Evolutionary conservation across 1,140 invertebrate genomes (phyloP).

Genomic region (Aphaenogaster floridana): DNA sequence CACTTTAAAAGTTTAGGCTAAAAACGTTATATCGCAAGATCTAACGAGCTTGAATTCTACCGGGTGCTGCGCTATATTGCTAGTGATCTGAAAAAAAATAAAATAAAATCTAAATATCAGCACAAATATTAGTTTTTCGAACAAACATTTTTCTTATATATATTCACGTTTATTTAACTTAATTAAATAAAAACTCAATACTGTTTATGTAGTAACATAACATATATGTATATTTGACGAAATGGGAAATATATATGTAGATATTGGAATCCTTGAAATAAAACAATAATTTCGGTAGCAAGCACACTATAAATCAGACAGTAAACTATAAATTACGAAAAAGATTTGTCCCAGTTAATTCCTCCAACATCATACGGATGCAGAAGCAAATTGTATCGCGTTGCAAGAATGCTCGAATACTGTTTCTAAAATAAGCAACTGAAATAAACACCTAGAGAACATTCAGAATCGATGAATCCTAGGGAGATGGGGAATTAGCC

Average conservation of each 20-base stretch:
- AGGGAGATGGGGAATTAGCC: constrained; percentile 22
- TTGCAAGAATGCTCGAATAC: neutral
- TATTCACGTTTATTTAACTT: neutral
- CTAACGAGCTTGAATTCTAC: constrained; percentile 10
- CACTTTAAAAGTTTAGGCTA: constrained; percentile 35
- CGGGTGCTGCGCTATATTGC: neutral
- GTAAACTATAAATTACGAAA: constrained; percentile 17
- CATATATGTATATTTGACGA: neutral
- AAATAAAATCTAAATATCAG: neutral
- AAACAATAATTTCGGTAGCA: constrained; percentile 7
- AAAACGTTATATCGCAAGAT: constrained; percentile 8
- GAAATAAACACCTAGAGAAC: constrained; percentile 39
- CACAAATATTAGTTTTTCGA: constrained; percentile 1
- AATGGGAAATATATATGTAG: neutral
- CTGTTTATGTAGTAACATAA: neutral
- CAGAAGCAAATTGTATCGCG: neutral
- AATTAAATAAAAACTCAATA: neutral
- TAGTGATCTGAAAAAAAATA: neutral
- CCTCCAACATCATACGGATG: neutral
- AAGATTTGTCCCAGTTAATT: neutral
- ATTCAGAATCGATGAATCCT: constrained; percentile 41
- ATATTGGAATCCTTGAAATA: neutral
- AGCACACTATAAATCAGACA: neutral
- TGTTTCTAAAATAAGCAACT: constrained; percentile 19
- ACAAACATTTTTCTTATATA: neutral